Base-by-base conservation (phyloP, 2,113 vertebrate genomes). In the Coptodon bakossiorum region DNA sequence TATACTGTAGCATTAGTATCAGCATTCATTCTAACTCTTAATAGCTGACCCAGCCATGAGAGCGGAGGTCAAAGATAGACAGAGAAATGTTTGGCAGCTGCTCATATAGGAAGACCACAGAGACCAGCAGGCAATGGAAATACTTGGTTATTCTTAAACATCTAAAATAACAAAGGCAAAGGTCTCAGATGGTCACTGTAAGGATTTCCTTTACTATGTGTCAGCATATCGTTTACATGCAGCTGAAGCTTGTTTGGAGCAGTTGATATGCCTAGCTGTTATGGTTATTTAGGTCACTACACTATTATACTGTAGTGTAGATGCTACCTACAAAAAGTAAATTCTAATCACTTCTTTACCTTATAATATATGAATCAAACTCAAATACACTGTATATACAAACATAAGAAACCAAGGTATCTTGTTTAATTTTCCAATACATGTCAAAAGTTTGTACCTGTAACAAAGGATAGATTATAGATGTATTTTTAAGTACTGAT, bases 111-210 rank as follows among this genome's bases (percentile, higher is more conserved):
- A 91, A 92, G 89, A 73, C 86, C 87, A 88, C 71, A 4, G 71
- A 81, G 68, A 84, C 63, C 89, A 66, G 45, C 80, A 4, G 80
- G 85, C 86, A 90, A 80, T 80, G 83, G 81, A 93, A 91, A 93
- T 94, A 91, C 84, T 86, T 34, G 22, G 45, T 90, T 95, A 93
- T 95, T 93, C 90, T 94, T 93, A 80, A 92, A 93, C 36, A 9
- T 89, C 90, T 93, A 93, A 89, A 92, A 92, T 93, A 93, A 94
- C 91, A 93, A 91, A 92, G 92, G 83, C 80, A 22, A 31, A 22
- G 10, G 27, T 86, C 43, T 88, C 63, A 83, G 83, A 29, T 84
- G 88, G 34, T 57, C 82, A 48, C 31, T 59, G 34, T 34, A 11
- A 81, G 63, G 90, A 88, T 90, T 85, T 86, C 61, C 83, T 80